Evolutionary conservation across 2,888 invertebrate genomes (phyloP), one percentile per base, ranked within the genome.

Genomic region (Mythimna loreyi): DNA sequence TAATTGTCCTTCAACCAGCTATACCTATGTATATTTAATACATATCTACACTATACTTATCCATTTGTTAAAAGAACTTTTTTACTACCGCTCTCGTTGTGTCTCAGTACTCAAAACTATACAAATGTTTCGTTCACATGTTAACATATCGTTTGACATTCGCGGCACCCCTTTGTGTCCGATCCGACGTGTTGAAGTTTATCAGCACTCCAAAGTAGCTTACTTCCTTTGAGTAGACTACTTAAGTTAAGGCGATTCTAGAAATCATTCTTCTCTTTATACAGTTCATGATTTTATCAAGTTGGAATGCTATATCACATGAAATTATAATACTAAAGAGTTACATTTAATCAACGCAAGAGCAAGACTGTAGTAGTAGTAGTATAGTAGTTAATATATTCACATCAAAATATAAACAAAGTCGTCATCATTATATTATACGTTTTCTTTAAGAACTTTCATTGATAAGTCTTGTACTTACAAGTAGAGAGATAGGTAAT

Each of bases 101-200:
- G 65, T 36, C 74, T 36, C 77, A 47, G 21, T 33, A 21, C 61
- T 55, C 49, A 70, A 76, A 78, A 80, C 81, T 83, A 82, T 81
- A 86, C 81, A 85, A 89, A 90, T 87, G 90, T 91, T 88, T 85
- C 85, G 78, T 81, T 85, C 86, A 85, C 89, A 89, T 86, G 90
- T 85, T 87, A 86, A 87, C 87, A 85, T 85, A 85, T 79, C 57
- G 85, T 86, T 85, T 91, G 90, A 91, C 89, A 87, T 80, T 81
- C 77, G 80, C 84, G 87, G 86, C 91, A 87, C 90, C 91, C 88
- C 87, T 85, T 88, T 90, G 89, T 90, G 89, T 90, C 89, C 86
- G 81, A 78, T 78, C 69, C 86, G 89, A 91, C 89, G 89, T 89
- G 91, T 88, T 89, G 87, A 90, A 88, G 92, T 91, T 92, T 92